Percentiles rank a stretch among this genome's conserved stretches.
These are phyloP conservation scores for Xiphorhynchus elegans DNA, from an alignment of 2,113 vertebrate genomes.

Conservation along the genomic window DNA sequence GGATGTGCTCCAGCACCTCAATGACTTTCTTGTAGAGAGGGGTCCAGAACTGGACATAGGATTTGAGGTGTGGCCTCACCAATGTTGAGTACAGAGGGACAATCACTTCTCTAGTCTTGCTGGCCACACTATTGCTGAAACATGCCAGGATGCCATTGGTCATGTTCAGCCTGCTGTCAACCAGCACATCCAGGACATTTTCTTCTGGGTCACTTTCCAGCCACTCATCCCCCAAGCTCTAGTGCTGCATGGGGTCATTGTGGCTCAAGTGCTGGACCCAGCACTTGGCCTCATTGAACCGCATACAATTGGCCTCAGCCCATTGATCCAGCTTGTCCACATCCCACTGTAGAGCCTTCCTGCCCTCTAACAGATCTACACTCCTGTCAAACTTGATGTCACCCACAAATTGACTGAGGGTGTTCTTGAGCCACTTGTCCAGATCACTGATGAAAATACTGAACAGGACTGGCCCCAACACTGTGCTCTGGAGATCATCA, in stretches of 20 bases:
- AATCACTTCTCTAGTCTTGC: neutral
- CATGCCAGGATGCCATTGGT: neutral
- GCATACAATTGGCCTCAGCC: neutral
- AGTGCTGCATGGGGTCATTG: neutral
- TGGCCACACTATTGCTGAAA: neutral
- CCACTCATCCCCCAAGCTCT: neutral
- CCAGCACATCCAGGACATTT: neutral
- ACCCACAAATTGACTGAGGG: neutral
- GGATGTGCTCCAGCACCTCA: no score
- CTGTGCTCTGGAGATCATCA: neutral
- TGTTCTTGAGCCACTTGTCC: neutral
- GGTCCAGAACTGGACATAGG: neutral
- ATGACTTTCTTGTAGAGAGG: accelerated
- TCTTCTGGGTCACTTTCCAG: neutral
- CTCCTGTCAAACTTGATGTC: neutral
- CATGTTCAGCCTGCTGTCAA: neutral
- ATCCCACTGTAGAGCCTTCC: neutral
- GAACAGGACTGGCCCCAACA: neutral
- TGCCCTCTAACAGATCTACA: neutral
- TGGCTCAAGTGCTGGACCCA: accelerated
- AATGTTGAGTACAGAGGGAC: accelerated
- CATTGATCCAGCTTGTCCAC: neutral
- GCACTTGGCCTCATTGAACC: neutral
- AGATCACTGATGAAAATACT: neutral
- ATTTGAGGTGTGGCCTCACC: neutral